A percentile compares a stretch with the other conserved stretches of the same genome.
phyloP scores from a whole-genome alignment of 2,797 vertebrate genomes.

The Gila robusta region DNA sequence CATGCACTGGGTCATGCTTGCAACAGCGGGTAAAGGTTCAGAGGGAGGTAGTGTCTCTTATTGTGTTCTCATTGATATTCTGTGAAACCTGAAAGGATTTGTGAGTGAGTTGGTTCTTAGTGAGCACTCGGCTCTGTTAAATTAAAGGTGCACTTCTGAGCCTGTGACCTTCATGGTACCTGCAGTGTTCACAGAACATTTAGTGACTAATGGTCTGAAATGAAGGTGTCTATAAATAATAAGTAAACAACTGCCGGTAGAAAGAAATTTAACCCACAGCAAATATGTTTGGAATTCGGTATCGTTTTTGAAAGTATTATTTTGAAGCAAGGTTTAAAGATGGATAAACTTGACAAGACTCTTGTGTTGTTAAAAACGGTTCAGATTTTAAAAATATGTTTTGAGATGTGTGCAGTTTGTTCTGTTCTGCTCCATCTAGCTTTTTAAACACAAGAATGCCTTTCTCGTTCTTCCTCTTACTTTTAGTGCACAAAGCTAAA shows the following conservation, averaged over 20 bases:
- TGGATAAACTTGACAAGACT: not conserved
- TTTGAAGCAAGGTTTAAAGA: not conserved
- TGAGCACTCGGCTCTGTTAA: conserved; percentile 4
- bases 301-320: not conserved
- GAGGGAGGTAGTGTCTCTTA: not conserved
- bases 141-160: not conserved
- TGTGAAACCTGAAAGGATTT: not conserved
- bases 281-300: not conserved
- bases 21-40: not conserved
- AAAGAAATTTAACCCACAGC: not conserved
- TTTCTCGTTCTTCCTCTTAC: not conserved
- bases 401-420: not conserved
- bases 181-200: not conserved
- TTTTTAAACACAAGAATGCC: not conserved
- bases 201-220: conserved; percentile 11
- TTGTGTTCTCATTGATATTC: not conserved
- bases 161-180: not conserved
- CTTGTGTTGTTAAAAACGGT: not conserved
- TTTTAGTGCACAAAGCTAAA: conserved; percentile 21
- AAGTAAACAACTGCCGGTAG: not conserved
- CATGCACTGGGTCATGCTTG: not conserved
- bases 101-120: not conserved
- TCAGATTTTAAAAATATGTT: not conserved
- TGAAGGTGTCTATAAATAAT: not conserved
- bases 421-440: not conserved